A percentile compares a stretch with the other conserved stretches of the same genome.
Conservation (phyloP, 2,888 invertebrate species). For the Dicyrtomina minuta region DNA sequence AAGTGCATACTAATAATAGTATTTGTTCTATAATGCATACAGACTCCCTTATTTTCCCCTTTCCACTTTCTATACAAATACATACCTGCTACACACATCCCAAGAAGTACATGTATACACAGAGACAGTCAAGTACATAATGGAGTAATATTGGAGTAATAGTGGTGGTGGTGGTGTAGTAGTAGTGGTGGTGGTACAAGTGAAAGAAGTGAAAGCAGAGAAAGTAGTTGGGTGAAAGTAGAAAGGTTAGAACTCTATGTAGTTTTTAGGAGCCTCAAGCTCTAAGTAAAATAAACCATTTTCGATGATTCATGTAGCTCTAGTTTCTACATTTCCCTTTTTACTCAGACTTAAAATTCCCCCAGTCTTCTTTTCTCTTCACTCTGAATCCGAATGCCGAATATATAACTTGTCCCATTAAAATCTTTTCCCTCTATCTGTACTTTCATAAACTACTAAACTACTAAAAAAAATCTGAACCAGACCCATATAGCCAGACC, state of each 20-base stretch:
- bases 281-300: conserved; percentile 16
- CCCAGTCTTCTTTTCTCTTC: neutral
- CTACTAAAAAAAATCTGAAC: no score
- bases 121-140: neutral
- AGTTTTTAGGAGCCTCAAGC: conserved; percentile 11
- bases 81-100: no score
- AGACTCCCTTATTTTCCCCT: no score
- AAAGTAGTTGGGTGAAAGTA: neutral
- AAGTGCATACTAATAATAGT: no score
- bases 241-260: no score
- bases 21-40: no score
- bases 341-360: neutral
- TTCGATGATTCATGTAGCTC: conserved; percentile 12
- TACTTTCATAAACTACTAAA: no score
- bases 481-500: no score
- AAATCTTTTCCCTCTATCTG: neutral
- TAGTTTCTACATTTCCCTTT: neutral
- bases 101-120: neutral
- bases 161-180: no score
- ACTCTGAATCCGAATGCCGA: neutral
- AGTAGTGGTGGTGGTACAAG: no score
- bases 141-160: no score
- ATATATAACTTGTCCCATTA: conserved; percentile 5
- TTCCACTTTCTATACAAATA: no score
- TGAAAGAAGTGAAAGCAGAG: conserved; percentile 6